A percentile compares a stretch with the other conserved stretches of the same genome.
Evolutionary conservation across 2,113 vertebrate genomes (phyloP).

Genomic region (Falco punctatus): DNA sequence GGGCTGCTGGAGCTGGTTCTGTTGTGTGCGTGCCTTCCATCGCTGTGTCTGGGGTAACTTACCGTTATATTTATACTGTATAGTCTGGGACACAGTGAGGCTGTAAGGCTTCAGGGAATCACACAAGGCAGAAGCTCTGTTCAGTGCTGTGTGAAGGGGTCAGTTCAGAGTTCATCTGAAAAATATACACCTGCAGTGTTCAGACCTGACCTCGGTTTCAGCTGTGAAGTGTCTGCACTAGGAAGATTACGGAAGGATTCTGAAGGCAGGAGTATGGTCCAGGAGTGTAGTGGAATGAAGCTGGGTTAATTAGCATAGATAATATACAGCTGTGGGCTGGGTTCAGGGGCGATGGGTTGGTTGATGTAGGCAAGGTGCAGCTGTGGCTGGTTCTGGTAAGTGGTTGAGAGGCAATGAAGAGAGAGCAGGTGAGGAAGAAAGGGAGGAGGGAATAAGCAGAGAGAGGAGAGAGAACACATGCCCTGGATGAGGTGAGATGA

Average conservation of each 20-base stretch:
- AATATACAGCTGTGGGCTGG: too few species aligned
- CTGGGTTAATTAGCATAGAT: too few species aligned
- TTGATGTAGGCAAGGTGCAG: too few species aligned
- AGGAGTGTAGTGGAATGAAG: too few species aligned
- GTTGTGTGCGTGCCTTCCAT: not conserved
- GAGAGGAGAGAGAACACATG: too few species aligned
- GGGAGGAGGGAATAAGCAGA: too few species aligned
- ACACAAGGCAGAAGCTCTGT: too few species aligned
- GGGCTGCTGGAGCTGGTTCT: not conserved
- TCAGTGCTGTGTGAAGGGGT: not conserved
- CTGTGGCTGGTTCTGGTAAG: too few species aligned
- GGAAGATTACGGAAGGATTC: not conserved
- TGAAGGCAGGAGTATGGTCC: not conserved
- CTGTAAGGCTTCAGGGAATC: not conserved
- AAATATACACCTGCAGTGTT: accelerated
- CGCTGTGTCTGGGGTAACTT: not conserved
- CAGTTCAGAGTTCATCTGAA: not conserved
- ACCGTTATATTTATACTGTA: accelerated
- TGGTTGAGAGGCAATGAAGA: too few species aligned
- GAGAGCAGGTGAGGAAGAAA: too few species aligned
- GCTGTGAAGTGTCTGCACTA: not conserved
- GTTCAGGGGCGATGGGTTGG: too few species aligned
- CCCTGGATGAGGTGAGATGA: too few species aligned
- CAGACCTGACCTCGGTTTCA: not conserved
- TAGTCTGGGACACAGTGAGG: not conserved